Percentiles rank a stretch among this genome's conserved stretches.
Conservation (phyloP, 1,140 invertebrate species). For the Chironomus striatipennis region DNA sequence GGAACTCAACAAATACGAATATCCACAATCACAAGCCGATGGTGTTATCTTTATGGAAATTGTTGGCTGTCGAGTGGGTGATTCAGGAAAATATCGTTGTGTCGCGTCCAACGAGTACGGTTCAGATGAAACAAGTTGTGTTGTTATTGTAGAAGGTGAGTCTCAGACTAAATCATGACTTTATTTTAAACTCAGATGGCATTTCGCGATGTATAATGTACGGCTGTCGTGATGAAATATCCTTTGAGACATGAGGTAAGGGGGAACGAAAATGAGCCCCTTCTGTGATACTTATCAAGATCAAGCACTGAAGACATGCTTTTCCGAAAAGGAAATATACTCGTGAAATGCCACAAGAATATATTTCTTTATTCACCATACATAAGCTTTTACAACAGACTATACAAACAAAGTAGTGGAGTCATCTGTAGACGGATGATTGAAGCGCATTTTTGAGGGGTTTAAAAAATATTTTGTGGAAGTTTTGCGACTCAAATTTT, state of each 20-base stretch:
- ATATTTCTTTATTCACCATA: too few relatives aligned
- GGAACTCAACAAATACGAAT: conserved; percentile 85
- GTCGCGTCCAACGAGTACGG: conserved; percentile 87
- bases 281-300: neutral
- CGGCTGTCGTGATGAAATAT: neutral
- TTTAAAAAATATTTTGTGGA: too few relatives aligned
- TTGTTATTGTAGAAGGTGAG: conserved; percentile 93
- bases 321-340: neutral
- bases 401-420: too few relatives aligned
- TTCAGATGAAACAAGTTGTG: conserved; percentile 87
- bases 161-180: neutral
- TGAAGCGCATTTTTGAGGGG: too few relatives aligned
- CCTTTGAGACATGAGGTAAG: neutral
- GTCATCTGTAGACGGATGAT: too few relatives aligned
- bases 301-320: conserved; percentile 26
- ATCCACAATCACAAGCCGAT: conserved; percentile 78
- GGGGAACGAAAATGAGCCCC: too few relatives aligned
- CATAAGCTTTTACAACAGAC: too few relatives aligned
- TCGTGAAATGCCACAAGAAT: too few relatives aligned
- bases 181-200: too few relatives aligned
- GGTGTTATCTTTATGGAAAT: conserved; percentile 97
- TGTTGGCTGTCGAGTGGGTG: conserved; percentile 82
- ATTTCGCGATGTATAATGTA: neutral
- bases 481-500: too few relatives aligned
- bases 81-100: conserved; percentile 94